These are phyloP conservation scores for Poeciliopsis turrubarensis DNA, from an alignment of 2,113 vertebrate genomes.

Conservation along the genomic window DNA sequence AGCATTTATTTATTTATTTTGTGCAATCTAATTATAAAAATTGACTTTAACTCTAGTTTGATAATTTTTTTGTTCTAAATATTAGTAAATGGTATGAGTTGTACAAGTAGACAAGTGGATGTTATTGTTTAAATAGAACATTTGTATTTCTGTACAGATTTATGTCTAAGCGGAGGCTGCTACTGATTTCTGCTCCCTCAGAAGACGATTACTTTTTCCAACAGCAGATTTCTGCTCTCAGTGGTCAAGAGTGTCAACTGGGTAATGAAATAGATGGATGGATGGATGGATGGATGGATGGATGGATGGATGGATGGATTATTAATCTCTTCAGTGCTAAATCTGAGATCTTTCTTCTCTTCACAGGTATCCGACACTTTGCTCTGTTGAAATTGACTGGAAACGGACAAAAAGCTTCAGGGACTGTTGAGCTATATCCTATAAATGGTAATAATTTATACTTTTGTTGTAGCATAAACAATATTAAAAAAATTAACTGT, in stretches of 20 bases:
- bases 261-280: slow-evolving; percentile 56
- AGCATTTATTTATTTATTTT: background rate
- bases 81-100: too few relatives aligned
- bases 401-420: slow-evolving; percentile 68
- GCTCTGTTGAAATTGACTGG: slow-evolving; percentile 79
- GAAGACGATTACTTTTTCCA: slow-evolving; percentile 81
- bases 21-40: background rate
- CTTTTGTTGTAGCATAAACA: background rate
- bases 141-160: slow-evolving; percentile 65
- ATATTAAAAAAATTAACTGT: too few relatives aligned
- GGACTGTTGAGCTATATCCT: slow-evolving; percentile 79
- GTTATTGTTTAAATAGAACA: too few relatives aligned
- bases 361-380: slow-evolving; percentile 82
- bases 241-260: slow-evolving; percentile 78
- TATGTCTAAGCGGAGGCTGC: slow-evolving; percentile 79
- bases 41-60: too few relatives aligned
- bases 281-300: too few relatives aligned
- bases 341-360: background rate
- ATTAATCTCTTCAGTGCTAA: background rate
- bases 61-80: too few relatives aligned
- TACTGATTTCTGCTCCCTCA: slow-evolving; percentile 79
- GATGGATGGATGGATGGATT: background rate
- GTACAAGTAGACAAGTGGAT: too few relatives aligned
- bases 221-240: slow-evolving; percentile 79
- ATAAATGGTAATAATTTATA: slow-evolving; percentile 72